Base-by-base conservation (phyloP, 2,113 vertebrate species). In the Natator depressus region DNA sequence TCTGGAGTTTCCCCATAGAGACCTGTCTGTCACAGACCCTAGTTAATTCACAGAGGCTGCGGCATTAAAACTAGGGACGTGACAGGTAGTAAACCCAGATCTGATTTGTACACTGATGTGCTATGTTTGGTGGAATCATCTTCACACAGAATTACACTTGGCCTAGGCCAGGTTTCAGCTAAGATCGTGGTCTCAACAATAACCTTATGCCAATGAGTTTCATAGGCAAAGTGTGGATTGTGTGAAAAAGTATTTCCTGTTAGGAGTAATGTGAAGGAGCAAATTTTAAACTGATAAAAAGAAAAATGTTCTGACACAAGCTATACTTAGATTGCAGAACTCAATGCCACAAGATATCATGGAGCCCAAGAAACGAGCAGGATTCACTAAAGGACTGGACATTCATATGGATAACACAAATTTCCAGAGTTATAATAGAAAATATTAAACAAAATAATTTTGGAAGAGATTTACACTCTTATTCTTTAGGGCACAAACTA, bases 371-470 rank as follows among this genome's bases (percentile, higher is more conserved):
- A 96, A 91, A 50, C 1, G 5, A 89, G 85, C 55, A 92, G 55
- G 35, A 1, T 0, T 49, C 35, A 95, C 46, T 89, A 95, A 92
- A 92, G 9, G 8, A 72, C 14, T 80, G 83, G 14, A 91, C 91
- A 95, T 95, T 91, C 47, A n/a, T 24, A 85, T 2, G 29, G 59
- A 94, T 92, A 91, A 94, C 14, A 78, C 42, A 10, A 96, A 84
- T 88, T 90, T 47, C 2, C 19, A 84, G 65, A 94, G 84, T 11
- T 90, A 76, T 84, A 93, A 59, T 16, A 90, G 46, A 92, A 95
- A 88, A 80, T 46, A 91, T 82, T 91, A 53, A 90, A 49, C 59
- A 93, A 93, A 76, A 87, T 80, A 55, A 89, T 97, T 47, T 90
- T 47, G 38, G 47, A 95, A 91, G 8, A 91, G 35, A 84, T 24